Base-by-base conservation (phyloP, 2,113 vertebrate genomes). In the Corythaeola cristata region DNA sequence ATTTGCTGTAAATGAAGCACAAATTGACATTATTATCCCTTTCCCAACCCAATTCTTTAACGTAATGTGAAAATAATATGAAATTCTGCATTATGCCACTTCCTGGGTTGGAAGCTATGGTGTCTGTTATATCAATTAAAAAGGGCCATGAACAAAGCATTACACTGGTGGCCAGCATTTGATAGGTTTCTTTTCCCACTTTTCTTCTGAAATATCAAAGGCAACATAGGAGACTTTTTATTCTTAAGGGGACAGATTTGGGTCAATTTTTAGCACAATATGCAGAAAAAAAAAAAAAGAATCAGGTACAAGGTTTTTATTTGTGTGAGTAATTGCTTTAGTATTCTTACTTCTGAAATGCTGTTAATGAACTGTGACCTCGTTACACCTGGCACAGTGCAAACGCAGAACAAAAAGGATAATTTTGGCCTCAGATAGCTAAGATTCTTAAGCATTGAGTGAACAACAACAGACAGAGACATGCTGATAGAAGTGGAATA, bases 21-120 rank as follows among this genome's bases (percentile, higher is more conserved):
- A 94, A 95, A 68, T 90, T 92, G 95, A 30, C 88, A 82, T 95
- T 33, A 84, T 95, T 95, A 74, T 82, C 83, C 87, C 60, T 82
- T 96, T 95, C 72, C 47, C 63, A 86, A 37, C 73, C 62, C 86
- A 49, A 47, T 69, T 85, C 92, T 94, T 94, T 91, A 95, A 96
- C 87, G 62, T 91, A 56, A 52, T 79, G 32, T 69, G 90, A 91
- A 94, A 91, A 94, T 94, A 96, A 69, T 47, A 60, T 1, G 28
- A 68, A 92, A 87, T 63, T 85, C 66, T 60, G 53, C 56, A 91
- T 91, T 8, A 50, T 79, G 23, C 45, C 5, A 2, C 88, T 89
- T 85, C 37, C n/a, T 52, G 9, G 60, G 23, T 58, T 81, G 53
- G 69, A 93, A 44, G 69, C 17, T 79, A 15, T 35, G 3, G 0